These are phyloP conservation scores for Chelonus formosanus DNA, from an alignment of 2,888 invertebrate species.

Conservation along the genomic window DNA sequence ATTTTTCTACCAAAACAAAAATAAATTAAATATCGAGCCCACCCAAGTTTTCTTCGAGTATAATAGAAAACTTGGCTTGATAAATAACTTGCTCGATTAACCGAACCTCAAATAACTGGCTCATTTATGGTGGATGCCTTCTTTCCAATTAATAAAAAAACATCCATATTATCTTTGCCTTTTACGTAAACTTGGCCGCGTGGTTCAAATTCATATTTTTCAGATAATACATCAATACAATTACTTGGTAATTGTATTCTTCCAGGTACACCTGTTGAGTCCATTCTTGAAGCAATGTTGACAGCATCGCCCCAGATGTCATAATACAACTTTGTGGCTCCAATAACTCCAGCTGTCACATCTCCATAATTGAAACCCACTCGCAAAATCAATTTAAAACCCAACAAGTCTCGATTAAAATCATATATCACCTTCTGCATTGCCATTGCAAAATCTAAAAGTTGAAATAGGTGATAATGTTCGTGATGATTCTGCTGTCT, in stretches of 20 bases:
- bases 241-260: constrained; percentile 84
- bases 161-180: constrained; percentile 95
- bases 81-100: neutral
- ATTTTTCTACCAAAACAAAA: neutral
- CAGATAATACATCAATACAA: constrained; percentile 75
- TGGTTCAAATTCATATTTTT: constrained; percentile 86
- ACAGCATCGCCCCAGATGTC: constrained; percentile 99
- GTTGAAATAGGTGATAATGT: constrained; percentile 81
- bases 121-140: constrained; percentile 49
- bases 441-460: constrained; percentile 93
- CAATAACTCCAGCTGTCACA: constrained; percentile 96
- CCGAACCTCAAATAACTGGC: constrained; percentile 8
- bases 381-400: constrained; percentile 85
- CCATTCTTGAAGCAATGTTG: constrained; percentile 97
- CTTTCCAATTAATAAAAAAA: constrained; percentile 76
- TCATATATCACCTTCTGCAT: constrained; percentile 88
- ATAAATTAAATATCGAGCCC: neutral
- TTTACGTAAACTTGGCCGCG: constrained; percentile 95
- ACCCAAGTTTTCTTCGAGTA: neutral
- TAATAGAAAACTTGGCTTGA: neutral
- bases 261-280: constrained; percentile 90
- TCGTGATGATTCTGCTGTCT: constrained; percentile 75
- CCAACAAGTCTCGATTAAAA: constrained; percentile 89
- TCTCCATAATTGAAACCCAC: constrained; percentile 95
- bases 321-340: constrained; percentile 94